Evolutionary conservation across 2,797 vertebrate genomes (phyloP), one percentile per base, ranked within the genome.

Genomic region (Limosa lapponica): DNA sequence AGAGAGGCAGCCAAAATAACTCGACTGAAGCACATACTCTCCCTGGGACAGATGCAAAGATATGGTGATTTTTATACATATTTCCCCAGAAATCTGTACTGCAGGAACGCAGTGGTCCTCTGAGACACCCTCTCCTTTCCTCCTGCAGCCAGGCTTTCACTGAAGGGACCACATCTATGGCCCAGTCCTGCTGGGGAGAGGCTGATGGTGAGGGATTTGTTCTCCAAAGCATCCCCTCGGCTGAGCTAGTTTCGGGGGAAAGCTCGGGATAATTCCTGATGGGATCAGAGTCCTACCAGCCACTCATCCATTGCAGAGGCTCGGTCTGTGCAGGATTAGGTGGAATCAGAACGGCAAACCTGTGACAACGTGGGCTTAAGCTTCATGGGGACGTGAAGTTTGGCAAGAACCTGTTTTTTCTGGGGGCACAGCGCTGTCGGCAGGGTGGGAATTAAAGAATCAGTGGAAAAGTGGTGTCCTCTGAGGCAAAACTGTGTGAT

Each of bases 311-410:
- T 28, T 10, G 20, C 57, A 58, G 61, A 49, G 3, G 9, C 39
- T 58, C 0, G 0, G 10, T 14, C 36, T 75, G 48, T 25, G 19
- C 24, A 58, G 11, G 11, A 34, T 37, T 32, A 62, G 39, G 28
- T 18, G 28, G 28, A 18, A 74, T 57, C 27, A 66, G 28, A 71
- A 4, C 12, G n/a, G 6, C 55, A 27, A 27, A 7, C 10, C 12
- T 44, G 24, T 3, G 43, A 19, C 19, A 48, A 4, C 0, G 0
- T 0, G 27, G 34, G 11, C 14, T 25, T 85, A 44, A 54, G 30
- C 12, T 58, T 71, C 27, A 4, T 1, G 3, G 22, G 8, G n/a
- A 18, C 16, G 11, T 3, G 11, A 46, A 41, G 0, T 43, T 75
- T 49, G 54, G 25, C 16, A 62, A 58, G 72, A 59, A n/a, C 7